Evolutionary conservation across 2,888 invertebrate genomes (phyloP).

Genomic region (Heliconius ismenius): DNA sequence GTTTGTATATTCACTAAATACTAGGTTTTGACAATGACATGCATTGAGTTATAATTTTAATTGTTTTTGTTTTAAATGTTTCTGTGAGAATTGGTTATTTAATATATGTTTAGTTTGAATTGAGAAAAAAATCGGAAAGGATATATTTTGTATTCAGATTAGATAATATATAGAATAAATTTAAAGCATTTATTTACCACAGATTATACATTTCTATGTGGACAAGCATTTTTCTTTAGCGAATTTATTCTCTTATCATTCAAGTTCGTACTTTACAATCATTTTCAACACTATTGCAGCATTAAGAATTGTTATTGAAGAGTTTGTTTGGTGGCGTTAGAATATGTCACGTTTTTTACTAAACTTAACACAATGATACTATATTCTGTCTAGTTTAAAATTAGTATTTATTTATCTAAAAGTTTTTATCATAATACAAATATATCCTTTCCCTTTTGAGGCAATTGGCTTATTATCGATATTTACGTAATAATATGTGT

Average conservation of each 20-base stretch:
- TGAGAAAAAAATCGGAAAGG: conserved; percentile 8
- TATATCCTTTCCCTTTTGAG: conserved; percentile 16
- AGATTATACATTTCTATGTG: neutral
- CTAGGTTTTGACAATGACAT: neutral
- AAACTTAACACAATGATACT: no score
- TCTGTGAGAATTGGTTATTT: conserved; percentile 1
- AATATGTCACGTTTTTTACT: no score
- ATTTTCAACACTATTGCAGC: no score
- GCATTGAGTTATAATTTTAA: neutral
- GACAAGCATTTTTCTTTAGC: neutral
- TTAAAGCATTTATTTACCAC: neutral
- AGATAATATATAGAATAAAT: neutral
- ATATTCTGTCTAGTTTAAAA: neutral
- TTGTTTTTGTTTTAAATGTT: neutral
- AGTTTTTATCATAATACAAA: neutral
- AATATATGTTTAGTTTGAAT: conserved; percentile 38
- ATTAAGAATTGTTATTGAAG: no score
- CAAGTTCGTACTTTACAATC: no score
- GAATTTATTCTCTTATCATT: neutral
- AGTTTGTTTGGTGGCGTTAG: no score
- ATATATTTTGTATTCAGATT: conserved; percentile 13
- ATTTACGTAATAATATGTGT: conserved; percentile 27
- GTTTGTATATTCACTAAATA: neutral
- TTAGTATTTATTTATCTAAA: neutral
- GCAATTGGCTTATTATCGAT: conserved; percentile 22